Percentiles rank a stretch among this genome's conserved stretches.
phyloP scores from a whole-genome alignment of 2,113 vertebrate species.

The Thymallus thymallus region DNA sequence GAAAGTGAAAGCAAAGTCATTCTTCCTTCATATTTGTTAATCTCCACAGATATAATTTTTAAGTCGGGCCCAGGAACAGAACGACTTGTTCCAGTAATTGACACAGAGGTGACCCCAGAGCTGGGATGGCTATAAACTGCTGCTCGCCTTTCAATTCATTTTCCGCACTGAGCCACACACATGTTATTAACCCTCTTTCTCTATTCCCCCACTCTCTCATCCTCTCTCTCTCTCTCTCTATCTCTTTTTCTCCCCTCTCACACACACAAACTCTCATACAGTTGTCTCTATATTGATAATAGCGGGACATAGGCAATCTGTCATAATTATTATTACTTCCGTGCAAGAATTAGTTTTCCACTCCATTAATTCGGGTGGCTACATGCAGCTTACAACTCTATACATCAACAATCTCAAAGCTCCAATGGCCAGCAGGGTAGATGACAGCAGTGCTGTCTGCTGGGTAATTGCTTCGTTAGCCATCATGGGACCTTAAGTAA shows the following conservation, averaged over 20 bases:
- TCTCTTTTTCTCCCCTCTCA: too few relatives aligned
- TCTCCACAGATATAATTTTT: too few relatives aligned
- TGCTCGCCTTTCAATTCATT: too few relatives aligned
- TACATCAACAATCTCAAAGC: conserved; percentile 47
- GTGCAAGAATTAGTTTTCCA: conserved; percentile 63
- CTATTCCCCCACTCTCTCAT: neutral
- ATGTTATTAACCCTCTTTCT: neutral
- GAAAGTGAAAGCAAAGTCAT: too few relatives aligned
- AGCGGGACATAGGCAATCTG: conserved; percentile 51
- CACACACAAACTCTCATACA: conserved; percentile 14
- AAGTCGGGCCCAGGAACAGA: too few relatives aligned
- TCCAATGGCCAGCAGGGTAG: conserved; percentile 29
- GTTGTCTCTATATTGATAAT: conserved; percentile 52
- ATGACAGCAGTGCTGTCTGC: conserved; percentile 33
- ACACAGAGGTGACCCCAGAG: too few relatives aligned
- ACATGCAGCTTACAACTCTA: conserved; percentile 32
- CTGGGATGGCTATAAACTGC: too few relatives aligned
- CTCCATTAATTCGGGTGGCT: conserved; percentile 62
- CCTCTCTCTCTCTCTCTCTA: neutral
- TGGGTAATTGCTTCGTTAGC: conserved; percentile 59
- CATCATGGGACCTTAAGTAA: conserved; percentile 46
- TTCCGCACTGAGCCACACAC: too few relatives aligned
- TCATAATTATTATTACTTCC: conserved; percentile 63
- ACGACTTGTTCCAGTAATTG: too few relatives aligned
- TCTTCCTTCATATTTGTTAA: too few relatives aligned